Evolutionary conservation across 2,797 vertebrate genomes (phyloP).

Genomic region (Acrocephalus scirpaceus): DNA sequence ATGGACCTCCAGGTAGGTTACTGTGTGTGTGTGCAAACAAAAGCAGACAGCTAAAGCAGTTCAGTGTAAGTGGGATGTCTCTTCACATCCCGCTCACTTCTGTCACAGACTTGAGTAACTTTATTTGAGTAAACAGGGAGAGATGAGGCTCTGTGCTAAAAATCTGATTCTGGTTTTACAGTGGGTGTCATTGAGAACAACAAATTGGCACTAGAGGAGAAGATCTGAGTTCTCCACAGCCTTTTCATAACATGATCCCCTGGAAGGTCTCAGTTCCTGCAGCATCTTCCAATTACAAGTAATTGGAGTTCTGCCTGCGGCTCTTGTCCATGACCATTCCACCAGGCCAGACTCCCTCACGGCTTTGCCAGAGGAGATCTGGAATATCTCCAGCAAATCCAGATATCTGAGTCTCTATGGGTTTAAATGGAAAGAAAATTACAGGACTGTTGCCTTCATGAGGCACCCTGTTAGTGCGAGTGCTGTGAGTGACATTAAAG

Average conservation of each 20-base stretch:
- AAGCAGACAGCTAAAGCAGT: not conserved
- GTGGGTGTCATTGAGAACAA: not conserved
- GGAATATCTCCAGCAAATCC: constrained; percentile 1
- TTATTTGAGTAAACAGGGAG: not conserved
- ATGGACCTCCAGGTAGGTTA: constrained; percentile 93
- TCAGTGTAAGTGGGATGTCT: not conserved
- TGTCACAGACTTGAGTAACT: not conserved
- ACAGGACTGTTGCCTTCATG: not conserved
- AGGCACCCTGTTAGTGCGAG: not conserved
- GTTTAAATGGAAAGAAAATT: constrained; percentile 25
- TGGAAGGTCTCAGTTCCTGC: constrained; percentile 27
- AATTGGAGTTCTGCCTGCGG: constrained; percentile 22
- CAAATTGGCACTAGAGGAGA: not conserved
- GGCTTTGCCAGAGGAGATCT: not conserved
- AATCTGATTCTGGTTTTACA: not conserved
- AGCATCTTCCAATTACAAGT: constrained; percentile 26
- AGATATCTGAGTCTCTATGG: not conserved
- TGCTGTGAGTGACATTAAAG: not conserved
- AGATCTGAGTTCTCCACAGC: not conserved
- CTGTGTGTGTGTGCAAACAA: not conserved
- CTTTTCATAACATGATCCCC: not conserved
- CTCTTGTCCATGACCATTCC: not conserved
- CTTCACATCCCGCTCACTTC: not conserved
- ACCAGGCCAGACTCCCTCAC: constrained; percentile 17
- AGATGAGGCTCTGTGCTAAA: not conserved